Conservation (phyloP, 1,140 invertebrate genomes). For the Eriosoma lanigerum region DNA sequence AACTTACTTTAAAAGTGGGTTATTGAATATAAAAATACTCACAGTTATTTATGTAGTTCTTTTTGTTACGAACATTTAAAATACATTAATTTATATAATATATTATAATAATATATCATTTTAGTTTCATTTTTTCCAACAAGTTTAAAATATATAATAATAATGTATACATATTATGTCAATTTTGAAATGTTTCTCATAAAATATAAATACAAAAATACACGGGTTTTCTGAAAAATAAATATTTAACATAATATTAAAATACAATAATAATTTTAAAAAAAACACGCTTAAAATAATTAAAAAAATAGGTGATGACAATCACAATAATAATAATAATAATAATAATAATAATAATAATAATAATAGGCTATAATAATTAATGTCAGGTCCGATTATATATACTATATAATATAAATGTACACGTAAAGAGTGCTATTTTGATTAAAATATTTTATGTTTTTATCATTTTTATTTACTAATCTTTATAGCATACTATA, state of each 20-base stretch:
- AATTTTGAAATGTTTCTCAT: slow-evolving; percentile 6
- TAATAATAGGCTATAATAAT: not conserved
- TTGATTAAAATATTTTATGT: slow-evolving; percentile 18
- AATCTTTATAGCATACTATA: no score
- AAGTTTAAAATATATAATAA: slow-evolving; percentile 21
- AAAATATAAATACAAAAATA: slow-evolving; percentile 38
- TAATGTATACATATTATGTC: not conserved
- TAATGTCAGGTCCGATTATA: slow-evolving; percentile 20
- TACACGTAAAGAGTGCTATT: not conserved
- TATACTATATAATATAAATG: not conserved
- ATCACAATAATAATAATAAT: slow-evolving; percentile 25
- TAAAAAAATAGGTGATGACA: not conserved
- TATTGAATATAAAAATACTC: no score
- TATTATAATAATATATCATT: not conserved
- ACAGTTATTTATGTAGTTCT: not conserved
- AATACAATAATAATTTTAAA: slow-evolving; percentile 30
- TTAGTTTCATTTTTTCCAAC: not conserved
- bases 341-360: slow-evolving; percentile 24
- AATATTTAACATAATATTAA: slow-evolving; percentile 36
- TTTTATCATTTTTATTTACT: not conserved
- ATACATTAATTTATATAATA: not conserved
- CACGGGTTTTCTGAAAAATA: slow-evolving; percentile 12
- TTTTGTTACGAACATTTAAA: not conserved
- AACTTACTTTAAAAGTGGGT: no score
- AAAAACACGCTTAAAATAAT: slow-evolving; percentile 6